Evolutionary conservation across 2,113 vertebrate species (phyloP).

Genomic region (Gasterosteus nipponicus): DNA sequence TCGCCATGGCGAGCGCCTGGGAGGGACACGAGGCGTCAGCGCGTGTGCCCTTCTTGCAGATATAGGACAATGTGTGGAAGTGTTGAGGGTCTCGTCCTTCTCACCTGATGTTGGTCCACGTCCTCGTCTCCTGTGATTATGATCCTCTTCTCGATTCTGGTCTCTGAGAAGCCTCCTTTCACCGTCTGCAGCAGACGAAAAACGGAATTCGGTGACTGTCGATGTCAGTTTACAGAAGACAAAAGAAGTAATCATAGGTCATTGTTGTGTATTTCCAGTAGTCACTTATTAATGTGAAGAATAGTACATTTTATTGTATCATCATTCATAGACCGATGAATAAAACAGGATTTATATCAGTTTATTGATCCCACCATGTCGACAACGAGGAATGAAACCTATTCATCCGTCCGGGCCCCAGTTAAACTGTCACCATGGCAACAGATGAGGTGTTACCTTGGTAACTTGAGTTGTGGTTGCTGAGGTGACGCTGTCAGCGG

Average conservation of each 20-base stretch:
- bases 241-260: not conserved
- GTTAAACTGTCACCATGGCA: slow-evolving; percentile 38
- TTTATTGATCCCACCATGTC: not conserved
- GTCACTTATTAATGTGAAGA: not conserved
- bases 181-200: slow-evolving; percentile 85
- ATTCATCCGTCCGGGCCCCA: not conserved
- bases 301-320: not conserved
- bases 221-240: not conserved
- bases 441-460: slow-evolving; percentile 85
- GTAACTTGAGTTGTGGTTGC: slow-evolving; percentile 98
- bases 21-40: not conserved
- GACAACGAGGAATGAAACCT: not conserved
- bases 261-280: not conserved
- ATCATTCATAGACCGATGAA: not conserved
- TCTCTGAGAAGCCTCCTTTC: slow-evolving; percentile 98
- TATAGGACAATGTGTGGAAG: fast-evolving
- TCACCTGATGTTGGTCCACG: slow-evolving; percentile 98
- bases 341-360: not conserved
- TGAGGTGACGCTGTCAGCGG: slow-evolving; percentile 93
- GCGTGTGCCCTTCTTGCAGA: not conserved
- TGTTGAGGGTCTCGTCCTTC: not conserved
- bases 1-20: slow-evolving; percentile 96
- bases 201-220: not conserved
- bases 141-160: slow-evolving; percentile 97
- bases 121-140: slow-evolving; percentile 98